Base-by-base conservation (phyloP, 2,797 vertebrate genomes). In the Thripadectes ignobilis region DNA sequence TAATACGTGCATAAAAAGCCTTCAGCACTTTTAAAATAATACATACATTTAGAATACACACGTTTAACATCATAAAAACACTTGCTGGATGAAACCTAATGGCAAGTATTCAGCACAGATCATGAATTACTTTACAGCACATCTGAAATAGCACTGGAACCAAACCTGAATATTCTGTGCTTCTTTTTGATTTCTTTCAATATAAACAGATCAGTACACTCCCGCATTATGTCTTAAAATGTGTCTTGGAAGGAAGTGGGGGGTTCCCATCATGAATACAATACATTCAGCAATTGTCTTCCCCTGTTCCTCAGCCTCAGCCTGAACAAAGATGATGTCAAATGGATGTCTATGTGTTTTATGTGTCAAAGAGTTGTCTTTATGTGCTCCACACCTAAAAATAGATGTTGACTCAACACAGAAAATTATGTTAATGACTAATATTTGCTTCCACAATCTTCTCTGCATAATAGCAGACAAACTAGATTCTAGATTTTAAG, bases 321-420 rank as follows among this genome's bases (percentile, higher is more conserved):
- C 36, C 69, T 58, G 72, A 95, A 96, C 91, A 97, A 79, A 97
- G 95, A 81, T 72, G 91, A 95, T 91, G 92, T 96, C 95, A 95
- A 94, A 91, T 92, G 86, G 66, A 90, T 93, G 85, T 73, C 96
- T 97, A 59, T 97, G 92, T 89, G 91, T 92, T 96, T 93, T 95
- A 72, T 89, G 93, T 96, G 95, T 96, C 95, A 93, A 95, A 92
- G 75, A 92, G 82, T 58, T 95, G 86, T 89, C 97, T 97, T 96
- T 93, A 90, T 97, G 93, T 26, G 34, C 76, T 95, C 82, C 77
- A 89, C 54, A 93, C 63, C 95, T 97, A 98, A 98, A 98, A 98
- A 98, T 95, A 98, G 97, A 95, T 92, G 88, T 97, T 98, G 97
- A 97, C 89, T 98, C 97, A 98, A 97, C 95, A 96, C 61, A 95